phyloP scores from a whole-genome alignment of 2,888 invertebrate genomes.

The Leptinotarsa peninsularis region DNA sequence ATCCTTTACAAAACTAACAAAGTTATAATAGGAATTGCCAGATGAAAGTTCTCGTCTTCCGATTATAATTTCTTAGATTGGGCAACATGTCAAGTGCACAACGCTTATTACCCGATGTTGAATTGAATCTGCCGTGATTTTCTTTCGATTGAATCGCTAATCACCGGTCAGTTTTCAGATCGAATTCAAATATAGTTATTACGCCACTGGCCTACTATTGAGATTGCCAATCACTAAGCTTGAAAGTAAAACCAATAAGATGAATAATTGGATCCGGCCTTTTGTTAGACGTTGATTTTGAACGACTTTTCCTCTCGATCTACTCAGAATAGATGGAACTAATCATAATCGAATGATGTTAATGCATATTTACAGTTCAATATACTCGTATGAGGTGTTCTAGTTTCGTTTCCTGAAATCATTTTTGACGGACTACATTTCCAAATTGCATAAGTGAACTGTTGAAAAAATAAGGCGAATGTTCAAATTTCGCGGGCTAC shows the following conservation, averaged over 20 bases:
- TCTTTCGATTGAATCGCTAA: background rate
- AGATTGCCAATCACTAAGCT: background rate
- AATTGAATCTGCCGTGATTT: background rate
- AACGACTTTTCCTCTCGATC: background rate
- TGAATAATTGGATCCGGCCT: background rate
- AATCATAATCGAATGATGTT: background rate
- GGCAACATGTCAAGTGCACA: too few relatives aligned
- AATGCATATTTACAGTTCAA: background rate
- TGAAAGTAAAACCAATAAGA: slow-evolving; percentile 5
- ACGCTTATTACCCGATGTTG: too few relatives aligned
- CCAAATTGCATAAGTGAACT: too few relatives aligned
- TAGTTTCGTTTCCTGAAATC: too few relatives aligned
- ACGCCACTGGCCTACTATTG: background rate
- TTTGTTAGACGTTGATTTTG: background rate
- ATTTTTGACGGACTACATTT: too few relatives aligned
- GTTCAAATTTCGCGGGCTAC: too few relatives aligned
- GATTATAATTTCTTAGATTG: too few relatives aligned
- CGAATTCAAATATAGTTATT: background rate
- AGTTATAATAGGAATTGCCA: too few relatives aligned
- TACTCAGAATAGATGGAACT: background rate
- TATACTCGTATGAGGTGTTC: too few relatives aligned
- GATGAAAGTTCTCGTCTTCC: too few relatives aligned
- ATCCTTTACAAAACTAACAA: too few relatives aligned
- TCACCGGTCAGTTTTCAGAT: slow-evolving; percentile 1
- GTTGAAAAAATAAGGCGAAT: too few relatives aligned